Evolutionary conservation across 2,797 vertebrate species (phyloP).

Genomic region (Mus spretus): DNA sequence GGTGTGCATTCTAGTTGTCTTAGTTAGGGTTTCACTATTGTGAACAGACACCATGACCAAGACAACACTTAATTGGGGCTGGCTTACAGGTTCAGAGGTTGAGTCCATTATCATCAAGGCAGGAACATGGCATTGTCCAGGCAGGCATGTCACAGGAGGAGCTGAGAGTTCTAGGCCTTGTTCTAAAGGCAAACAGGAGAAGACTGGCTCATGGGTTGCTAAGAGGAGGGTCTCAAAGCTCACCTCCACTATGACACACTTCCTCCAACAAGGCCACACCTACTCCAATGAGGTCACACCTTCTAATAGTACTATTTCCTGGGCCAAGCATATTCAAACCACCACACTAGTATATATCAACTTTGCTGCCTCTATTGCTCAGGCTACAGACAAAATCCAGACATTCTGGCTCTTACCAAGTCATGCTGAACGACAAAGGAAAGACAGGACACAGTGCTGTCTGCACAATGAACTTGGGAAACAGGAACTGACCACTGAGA

Average conservation of each 20-base stretch:
- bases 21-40: background rate
- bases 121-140: background rate
- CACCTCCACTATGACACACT: background rate
- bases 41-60: background rate
- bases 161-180: background rate
- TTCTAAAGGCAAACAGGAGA: background rate
- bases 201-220: background rate
- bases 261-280: background rate
- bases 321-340: background rate
- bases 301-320: background rate
- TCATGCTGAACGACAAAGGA: constrained; percentile 23
- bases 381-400: constrained; percentile 14
- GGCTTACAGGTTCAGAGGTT: background rate
- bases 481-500: background rate
- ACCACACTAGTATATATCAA: background rate
- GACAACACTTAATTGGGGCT: background rate
- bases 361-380: background rate
- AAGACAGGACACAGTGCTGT: background rate
- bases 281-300: background rate
- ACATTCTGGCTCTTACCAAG: background rate
- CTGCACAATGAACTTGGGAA: background rate
- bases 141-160: background rate
- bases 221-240: background rate
- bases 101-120: background rate
- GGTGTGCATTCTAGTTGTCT: background rate